Base-by-base conservation (phyloP, 2,888 invertebrate genomes). In the Oscheius sp. region DNA sequence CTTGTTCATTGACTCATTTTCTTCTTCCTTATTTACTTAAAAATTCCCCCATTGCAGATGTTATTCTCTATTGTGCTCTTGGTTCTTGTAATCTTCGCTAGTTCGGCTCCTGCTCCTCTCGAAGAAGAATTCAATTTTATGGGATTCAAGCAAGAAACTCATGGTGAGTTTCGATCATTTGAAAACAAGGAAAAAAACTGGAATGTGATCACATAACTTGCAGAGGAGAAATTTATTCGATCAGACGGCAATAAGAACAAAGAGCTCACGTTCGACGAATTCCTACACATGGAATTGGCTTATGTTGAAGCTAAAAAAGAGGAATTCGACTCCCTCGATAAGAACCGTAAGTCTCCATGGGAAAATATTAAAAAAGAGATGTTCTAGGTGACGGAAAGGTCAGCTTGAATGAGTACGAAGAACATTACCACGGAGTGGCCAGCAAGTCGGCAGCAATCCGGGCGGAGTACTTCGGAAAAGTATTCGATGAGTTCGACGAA, bases 251-350 rank as follows among this genome's bases (percentile, higher is more conserved):
- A 86, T 73, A 79, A 78, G 52, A 80, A 84, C 59, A 79, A 80
- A 43, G 70, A 72, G 12, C 72, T 86, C 25, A 79, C 77, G 13
- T 86, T 86, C 58, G 81, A 85, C 58, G 86, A 86, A 64, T 86
- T 85, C 71, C 77, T 86, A 6, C 84, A 85, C 71, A 83, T 84
- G 80, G 86, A 86, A 64, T 49, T 81, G 27, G 80, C 81, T 1
- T 86, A 84, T 49, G 86, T 85, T 41, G 81, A 85, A 25, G 79
- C 85, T 6, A 86, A 86, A 71, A 77, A 80, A 52, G 86, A 86
- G 49, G 86, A 86, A 66, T 86, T 85, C 75, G 79, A 85, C 45
- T 70, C 73, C 6, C 69, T 85, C 18, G 86, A 86, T 53, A 76
- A 78, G 53, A 78, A 86, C 69, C 76, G 79, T 81, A 56, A 73